Percentiles rank a stretch among this genome's conserved stretches.
Conservation (phyloP, 2,888 invertebrate species). For the Conomelus anceps region DNA sequence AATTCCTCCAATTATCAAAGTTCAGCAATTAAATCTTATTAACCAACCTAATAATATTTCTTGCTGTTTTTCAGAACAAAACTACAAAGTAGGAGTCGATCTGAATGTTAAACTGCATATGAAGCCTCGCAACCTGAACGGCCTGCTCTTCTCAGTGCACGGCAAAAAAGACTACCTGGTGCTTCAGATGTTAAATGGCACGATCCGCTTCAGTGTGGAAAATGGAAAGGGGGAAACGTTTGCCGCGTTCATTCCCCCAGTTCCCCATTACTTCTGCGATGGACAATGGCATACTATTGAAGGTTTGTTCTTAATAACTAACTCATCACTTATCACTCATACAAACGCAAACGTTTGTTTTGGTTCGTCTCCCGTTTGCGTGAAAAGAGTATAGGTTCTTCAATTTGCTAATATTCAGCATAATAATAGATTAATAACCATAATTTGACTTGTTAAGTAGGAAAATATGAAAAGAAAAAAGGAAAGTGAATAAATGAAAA, state of each 20-base stretch:
- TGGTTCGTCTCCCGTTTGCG: too few species aligned
- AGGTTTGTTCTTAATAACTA: conserved; percentile 49
- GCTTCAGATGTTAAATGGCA: conserved; percentile 80
- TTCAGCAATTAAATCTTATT: background rate
- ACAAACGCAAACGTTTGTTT: too few species aligned
- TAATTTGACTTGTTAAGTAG: too few species aligned
- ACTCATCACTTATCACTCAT: too few species aligned
- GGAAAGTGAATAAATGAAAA: background rate
- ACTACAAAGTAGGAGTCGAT: conserved; percentile 70
- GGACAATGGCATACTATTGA: conserved; percentile 90
- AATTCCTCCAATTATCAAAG: background rate
- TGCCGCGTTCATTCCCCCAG: conserved; percentile 60
- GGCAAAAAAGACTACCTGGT: conserved; percentile 68
- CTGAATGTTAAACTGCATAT: conserved; percentile 78
- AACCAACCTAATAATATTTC: too few species aligned
- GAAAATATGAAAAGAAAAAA: too few species aligned
- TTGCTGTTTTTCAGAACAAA: conserved; percentile 50
- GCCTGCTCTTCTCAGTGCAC: conserved; percentile 79
- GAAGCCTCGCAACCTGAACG: conserved; percentile 75
- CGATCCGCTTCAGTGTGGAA: conserved; percentile 73
- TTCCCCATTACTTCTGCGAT: conserved; percentile 73
- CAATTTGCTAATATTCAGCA: background rate
- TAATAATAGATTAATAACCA: too few species aligned
- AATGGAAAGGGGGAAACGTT: conserved; percentile 74
- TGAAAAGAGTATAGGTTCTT: too few species aligned